These are phyloP conservation scores for Heterodera schachtii DNA, from an alignment of 1,140 invertebrate genomes.

Conservation along the genomic window DNA sequence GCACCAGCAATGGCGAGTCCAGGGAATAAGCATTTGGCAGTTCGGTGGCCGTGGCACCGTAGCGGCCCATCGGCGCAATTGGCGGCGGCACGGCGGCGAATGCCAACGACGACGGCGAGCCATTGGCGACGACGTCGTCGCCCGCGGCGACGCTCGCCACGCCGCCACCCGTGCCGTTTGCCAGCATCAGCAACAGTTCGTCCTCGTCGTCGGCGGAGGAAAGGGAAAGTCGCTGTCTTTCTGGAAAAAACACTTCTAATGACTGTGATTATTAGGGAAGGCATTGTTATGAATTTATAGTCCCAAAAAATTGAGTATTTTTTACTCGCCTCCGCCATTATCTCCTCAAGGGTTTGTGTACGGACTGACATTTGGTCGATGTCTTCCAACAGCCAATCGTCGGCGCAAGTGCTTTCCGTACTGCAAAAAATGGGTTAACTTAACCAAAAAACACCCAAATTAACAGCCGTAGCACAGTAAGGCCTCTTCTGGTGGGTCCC, in stretches of 20 bases:
- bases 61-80: slow-evolving; percentile 23
- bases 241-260: background rate
- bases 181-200: slow-evolving; percentile 23
- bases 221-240: background rate
- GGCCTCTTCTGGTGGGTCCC: too few relatives aligned
- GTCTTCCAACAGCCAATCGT: slow-evolving; percentile 43
- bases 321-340: slow-evolving; percentile 40
- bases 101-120: background rate
- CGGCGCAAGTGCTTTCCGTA: slow-evolving; percentile 22
- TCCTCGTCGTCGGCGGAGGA: background rate
- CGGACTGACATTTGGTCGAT: slow-evolving; percentile 46
- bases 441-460: background rate
- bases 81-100: background rate
- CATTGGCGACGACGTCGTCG: too few relatives aligned
- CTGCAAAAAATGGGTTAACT: background rate
- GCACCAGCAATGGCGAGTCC: slow-evolving; percentile 35
- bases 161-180: slow-evolving; percentile 36
- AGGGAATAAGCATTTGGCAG: slow-evolving; percentile 40
- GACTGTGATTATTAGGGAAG: too few relatives aligned
- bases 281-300: too few relatives aligned
- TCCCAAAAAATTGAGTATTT: too few relatives aligned
- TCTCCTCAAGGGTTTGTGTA: slow-evolving; percentile 48
- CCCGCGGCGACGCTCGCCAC: background rate
- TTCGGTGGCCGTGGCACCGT: slow-evolving; percentile 13
- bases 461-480: too few relatives aligned